These are phyloP conservation scores for Cervus canadensis DNA, from an alignment of 2,113 vertebrate species.

Conservation along the genomic window DNA sequence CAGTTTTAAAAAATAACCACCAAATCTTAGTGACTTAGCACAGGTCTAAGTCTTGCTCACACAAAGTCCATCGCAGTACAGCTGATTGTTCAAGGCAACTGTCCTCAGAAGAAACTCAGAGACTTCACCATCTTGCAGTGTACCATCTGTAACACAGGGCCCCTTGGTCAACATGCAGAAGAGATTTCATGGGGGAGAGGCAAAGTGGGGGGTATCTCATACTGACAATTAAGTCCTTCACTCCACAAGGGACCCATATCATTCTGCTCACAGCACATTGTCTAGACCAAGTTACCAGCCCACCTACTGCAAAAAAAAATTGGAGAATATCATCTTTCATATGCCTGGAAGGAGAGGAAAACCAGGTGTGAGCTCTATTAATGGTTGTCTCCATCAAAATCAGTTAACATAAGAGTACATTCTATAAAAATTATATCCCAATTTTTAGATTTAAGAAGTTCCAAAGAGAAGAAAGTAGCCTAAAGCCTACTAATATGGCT, in stretches of 20 bases:
- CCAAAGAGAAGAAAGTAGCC: conserved; percentile 8
- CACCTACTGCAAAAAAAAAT: neutral
- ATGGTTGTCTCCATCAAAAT: neutral
- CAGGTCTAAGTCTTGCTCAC: neutral
- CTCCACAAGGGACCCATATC: neutral
- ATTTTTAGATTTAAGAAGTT: conserved; percentile 21
- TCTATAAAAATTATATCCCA: neutral
- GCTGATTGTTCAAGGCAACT: neutral
- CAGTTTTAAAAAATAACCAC: neutral
- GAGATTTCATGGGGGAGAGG: neutral
- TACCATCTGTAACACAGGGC: neutral
- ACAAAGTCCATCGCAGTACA: neutral
- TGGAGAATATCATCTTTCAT: neutral
- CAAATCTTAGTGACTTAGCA: neutral
- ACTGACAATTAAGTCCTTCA: neutral
- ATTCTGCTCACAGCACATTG: neutral
- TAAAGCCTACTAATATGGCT: neutral
- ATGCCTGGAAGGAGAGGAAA: neutral
- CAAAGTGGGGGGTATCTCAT: neutral
- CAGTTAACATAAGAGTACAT: neutral
- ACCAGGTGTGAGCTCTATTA: neutral
- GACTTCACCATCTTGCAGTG: neutral
- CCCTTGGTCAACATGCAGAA: neutral
- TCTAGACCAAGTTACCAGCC: neutral
- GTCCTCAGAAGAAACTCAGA: neutral